Percentiles rank a stretch among this genome's conserved stretches.
These are phyloP conservation scores for Phyllotis vaccarum DNA, from an alignment of 2,797 vertebrate species.

Conservation along the genomic window DNA sequence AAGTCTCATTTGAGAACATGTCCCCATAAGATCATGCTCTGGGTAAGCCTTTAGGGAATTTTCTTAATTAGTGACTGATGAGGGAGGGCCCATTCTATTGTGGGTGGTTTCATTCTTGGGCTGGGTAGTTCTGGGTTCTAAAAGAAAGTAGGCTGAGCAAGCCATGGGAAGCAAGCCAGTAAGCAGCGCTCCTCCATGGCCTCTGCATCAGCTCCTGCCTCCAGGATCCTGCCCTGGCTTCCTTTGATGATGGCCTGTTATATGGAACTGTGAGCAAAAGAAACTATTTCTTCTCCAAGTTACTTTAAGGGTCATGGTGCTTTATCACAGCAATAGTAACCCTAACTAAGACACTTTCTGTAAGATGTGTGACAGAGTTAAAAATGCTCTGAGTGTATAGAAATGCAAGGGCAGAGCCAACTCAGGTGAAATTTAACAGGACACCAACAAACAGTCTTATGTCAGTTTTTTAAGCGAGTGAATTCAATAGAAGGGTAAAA, in stretches of 20 bases:
- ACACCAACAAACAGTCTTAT: conserved; percentile 5
- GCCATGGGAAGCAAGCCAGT: not conserved
- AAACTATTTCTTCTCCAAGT: not conserved
- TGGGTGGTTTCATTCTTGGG: not conserved
- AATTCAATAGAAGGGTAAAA: not conserved
- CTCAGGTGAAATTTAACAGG: not conserved
- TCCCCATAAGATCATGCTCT: not conserved
- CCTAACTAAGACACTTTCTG: not conserved
- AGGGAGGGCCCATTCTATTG: not conserved
- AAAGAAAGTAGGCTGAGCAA: not conserved
- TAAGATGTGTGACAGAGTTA: conserved; percentile 6
- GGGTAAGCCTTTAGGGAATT: not conserved
- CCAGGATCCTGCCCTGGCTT: not conserved
- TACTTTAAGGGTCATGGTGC: not conserved
- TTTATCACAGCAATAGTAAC: not conserved
- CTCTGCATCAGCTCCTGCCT: not conserved
- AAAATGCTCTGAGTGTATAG: not conserved
- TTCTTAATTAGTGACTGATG: not conserved
- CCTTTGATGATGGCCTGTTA: not conserved
- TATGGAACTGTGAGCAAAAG: not conserved
- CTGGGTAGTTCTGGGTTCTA: not conserved
- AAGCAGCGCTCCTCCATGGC: not conserved
- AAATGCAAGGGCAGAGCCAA: conserved; percentile 27
- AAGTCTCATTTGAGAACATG: too few relatives aligned
- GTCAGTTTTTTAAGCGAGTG: not conserved